Conservation (phyloP, 2,797 vertebrate genomes). For the Choloepus didactylus region DNA sequence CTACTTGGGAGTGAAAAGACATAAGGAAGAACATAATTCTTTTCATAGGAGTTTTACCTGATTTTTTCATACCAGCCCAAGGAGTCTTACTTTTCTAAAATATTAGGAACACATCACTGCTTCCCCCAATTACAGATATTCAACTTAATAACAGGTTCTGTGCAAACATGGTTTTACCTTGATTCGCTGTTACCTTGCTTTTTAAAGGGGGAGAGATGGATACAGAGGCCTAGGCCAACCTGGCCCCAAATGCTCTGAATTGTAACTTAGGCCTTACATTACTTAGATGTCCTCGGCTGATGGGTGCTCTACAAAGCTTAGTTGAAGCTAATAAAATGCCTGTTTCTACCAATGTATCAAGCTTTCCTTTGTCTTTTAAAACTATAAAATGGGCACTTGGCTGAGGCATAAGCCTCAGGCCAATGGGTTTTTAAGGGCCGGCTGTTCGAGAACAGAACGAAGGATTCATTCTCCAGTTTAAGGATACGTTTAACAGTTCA, state of each 20-base stretch:
- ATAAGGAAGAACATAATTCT: not conserved
- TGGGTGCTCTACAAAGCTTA: conserved; percentile 22
- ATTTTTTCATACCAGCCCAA: conserved; percentile 41
- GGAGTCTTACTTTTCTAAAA: conserved; percentile 48
- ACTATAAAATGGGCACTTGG: conserved; percentile 47
- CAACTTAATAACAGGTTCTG: conserved; percentile 69
- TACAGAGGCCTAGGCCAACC: conserved; percentile 34
- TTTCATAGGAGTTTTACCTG: conserved; percentile 54
- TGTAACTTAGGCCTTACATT: not conserved
- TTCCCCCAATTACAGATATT: conserved; percentile 69
- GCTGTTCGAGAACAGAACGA: conserved; percentile 67
- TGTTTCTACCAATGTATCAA: conserved; percentile 35
- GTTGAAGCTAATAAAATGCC: conserved; percentile 51
- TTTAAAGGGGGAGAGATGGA: not conserved
- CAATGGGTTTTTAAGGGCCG: conserved; percentile 69
- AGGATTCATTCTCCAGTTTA: conserved; percentile 39
- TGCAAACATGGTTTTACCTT: conserved; percentile 66
- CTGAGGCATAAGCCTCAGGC: conserved; percentile 18
- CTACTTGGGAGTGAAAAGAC: conserved; percentile 43
- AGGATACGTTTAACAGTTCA: conserved; percentile 58
- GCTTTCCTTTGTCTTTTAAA: conserved; percentile 30
- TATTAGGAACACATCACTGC: conserved; percentile 5
- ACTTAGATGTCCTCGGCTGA: conserved; percentile 56
- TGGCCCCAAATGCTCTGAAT: not conserved
- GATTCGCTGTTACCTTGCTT: conserved; percentile 57